Percentiles rank a stretch among this genome's conserved stretches.
Conservation (phyloP, 2,888 invertebrate species). For the Rhaphigaster nebulosa region DNA sequence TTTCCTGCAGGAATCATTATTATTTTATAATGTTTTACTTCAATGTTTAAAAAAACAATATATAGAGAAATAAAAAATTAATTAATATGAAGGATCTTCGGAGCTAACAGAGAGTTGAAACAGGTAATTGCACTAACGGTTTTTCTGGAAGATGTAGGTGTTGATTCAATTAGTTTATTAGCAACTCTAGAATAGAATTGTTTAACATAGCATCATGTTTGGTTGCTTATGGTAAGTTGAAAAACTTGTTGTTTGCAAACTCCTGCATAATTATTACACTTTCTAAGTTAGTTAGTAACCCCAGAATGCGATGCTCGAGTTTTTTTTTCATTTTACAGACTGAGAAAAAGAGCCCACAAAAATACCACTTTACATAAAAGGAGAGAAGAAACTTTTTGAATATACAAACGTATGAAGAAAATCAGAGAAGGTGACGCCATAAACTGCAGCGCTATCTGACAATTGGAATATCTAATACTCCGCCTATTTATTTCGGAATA, state of each 20-base stretch:
- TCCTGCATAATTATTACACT: neutral
- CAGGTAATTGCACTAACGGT: neutral
- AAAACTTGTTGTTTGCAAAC: neutral
- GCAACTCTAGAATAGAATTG: neutral
- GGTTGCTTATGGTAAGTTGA: neutral
- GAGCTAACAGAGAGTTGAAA: too few relatives aligned
- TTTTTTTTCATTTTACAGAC: neutral
- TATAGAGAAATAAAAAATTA: too few relatives aligned
- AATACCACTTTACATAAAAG: conserved; percentile 12
- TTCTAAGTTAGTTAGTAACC: neutral
- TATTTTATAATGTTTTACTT: too few relatives aligned
- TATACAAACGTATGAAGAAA: conserved; percentile 29
- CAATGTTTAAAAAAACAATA: too few relatives aligned
- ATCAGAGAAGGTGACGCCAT: neutral
- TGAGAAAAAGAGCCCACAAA: neutral
- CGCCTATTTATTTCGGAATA: conserved; percentile 45
- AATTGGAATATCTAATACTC: conserved; percentile 47
- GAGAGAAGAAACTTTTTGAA: conserved; percentile 4
- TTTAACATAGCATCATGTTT: neutral
- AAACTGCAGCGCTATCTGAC: conserved; percentile 31
- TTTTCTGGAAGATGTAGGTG: neutral
- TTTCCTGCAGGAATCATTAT: too few relatives aligned
- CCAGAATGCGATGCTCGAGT: neutral
- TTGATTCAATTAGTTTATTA: neutral
- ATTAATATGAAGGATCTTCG: too few relatives aligned